Base-by-base conservation (phyloP, 2,113 vertebrate genomes). In the Neolamprologus sp. region DNA sequence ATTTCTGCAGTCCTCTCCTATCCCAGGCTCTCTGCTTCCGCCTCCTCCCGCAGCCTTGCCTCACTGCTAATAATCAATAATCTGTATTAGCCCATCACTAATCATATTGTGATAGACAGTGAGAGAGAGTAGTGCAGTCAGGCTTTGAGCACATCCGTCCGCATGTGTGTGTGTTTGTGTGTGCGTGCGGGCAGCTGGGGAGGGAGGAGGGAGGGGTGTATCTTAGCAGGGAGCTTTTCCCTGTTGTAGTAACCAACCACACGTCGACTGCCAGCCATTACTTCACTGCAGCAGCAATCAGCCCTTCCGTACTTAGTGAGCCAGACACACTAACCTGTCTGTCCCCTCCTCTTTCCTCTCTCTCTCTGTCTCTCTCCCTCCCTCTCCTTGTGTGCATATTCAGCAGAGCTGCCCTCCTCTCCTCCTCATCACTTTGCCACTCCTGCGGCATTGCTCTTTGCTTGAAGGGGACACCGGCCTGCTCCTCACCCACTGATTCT, bases 401-500 rank as follows among this genome's bases (percentile, higher is more conserved):
- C 93, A 94, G 92, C 94, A 89, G 85, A 90, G 92, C 90, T 92
- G 90, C 91, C 90, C 92, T 90, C 81, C 90, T 93, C 91, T 92
- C 88, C 91, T 95, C 94, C 51, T 93, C 92, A 94, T 90, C 94
- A 88, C 93, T 89, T 90, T 87, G 78, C 91, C 94, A 92, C 92
- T 95, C 90, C 94, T 94, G 94, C 93, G 26, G 93, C 92, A 88
- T 71, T 89, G 90, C 86, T 91, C 89, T 95, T 81, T 93, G 95
- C 93, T 91, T 89, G 88, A 94, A 94, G 89, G 94, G 95, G 94
- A 96, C 94, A 89, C 89, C 60, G 92, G 93, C 94, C 91, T 87
- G 94, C 93, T 94, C 92, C 96, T 96, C 94, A 93, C 79, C 80
- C 91, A 92, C 95, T 95, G 94, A 88, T 96, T 96, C 97, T 98